phyloP scores from a whole-genome alignment of 2,113 vertebrate genomes.

The Laticauda laticaudata region DNA sequence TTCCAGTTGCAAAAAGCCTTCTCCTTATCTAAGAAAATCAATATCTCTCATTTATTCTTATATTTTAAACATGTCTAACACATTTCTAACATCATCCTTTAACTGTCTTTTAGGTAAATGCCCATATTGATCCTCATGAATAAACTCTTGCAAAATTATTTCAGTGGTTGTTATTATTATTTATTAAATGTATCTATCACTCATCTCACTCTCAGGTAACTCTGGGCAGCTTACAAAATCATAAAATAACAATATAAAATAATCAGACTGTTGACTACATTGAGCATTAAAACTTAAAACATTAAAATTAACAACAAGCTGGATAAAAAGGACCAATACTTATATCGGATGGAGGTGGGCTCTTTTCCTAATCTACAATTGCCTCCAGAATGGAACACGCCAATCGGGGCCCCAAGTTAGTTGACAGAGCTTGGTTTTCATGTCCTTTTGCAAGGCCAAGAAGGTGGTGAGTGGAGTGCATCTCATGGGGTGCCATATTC shows the following conservation, averaged over 20 bases:
- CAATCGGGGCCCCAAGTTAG: background rate
- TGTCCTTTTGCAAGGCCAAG: background rate
- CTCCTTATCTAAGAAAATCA: background rate
- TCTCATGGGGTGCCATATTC: no score
- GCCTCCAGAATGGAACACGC: background rate
- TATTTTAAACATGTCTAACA: background rate
- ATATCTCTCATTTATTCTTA: background rate
- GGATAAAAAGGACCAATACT: background rate
- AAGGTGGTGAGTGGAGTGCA: background rate
- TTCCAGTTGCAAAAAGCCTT: background rate
- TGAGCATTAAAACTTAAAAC: background rate
- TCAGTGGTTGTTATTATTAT: background rate
- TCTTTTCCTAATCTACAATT: background rate
- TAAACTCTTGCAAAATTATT: background rate
- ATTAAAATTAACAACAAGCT: background rate
- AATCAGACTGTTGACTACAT: background rate
- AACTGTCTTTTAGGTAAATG: background rate
- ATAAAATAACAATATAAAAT: background rate
- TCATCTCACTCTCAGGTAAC: background rate
- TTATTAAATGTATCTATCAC: background rate
- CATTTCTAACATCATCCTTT: background rate
- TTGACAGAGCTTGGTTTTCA: background rate
- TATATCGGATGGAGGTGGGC: background rate
- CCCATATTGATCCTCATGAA: background rate
- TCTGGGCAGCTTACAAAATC: background rate